phyloP scores from a whole-genome alignment of 2,797 vertebrate species.

The Cheirogaleus major region DNA sequence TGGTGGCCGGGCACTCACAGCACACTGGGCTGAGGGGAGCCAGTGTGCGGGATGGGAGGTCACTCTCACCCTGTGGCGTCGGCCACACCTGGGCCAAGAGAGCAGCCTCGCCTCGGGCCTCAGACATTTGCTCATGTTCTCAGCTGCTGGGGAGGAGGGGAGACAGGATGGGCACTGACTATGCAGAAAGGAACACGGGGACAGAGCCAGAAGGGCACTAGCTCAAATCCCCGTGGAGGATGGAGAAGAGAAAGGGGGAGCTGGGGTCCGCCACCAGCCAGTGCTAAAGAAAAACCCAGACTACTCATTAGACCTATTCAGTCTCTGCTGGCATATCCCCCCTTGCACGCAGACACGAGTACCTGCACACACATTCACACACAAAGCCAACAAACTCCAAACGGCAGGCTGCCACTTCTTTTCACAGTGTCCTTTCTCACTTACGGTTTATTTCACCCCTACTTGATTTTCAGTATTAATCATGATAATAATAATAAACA shows the following conservation, averaged over 20 bases:
- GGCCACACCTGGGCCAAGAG: background rate
- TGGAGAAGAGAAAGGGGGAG: background rate
- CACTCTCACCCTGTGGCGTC: rapidly evolving
- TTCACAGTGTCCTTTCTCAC: background rate
- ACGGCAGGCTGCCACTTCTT: background rate
- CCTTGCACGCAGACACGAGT: background rate
- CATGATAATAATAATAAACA: background rate
- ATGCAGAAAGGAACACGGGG: background rate
- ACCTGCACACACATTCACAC: background rate
- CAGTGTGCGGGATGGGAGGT: background rate
- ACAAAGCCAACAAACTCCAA: background rate
- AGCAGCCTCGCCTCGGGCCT: background rate
- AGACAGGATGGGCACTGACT: background rate
- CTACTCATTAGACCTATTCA: background rate
- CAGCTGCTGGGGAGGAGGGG: background rate
- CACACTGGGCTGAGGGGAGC: background rate
- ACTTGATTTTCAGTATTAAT: conserved; percentile 19
- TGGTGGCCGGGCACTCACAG: background rate
- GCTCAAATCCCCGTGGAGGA: background rate
- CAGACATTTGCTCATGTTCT: background rate
- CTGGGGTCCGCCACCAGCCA: background rate
- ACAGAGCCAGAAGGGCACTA: background rate
- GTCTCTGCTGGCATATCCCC: background rate
- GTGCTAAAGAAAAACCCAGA: background rate
- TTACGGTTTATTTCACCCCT: background rate